phyloP scores from a whole-genome alignment of 2,113 vertebrate species.

The Pagrus major region DNA sequence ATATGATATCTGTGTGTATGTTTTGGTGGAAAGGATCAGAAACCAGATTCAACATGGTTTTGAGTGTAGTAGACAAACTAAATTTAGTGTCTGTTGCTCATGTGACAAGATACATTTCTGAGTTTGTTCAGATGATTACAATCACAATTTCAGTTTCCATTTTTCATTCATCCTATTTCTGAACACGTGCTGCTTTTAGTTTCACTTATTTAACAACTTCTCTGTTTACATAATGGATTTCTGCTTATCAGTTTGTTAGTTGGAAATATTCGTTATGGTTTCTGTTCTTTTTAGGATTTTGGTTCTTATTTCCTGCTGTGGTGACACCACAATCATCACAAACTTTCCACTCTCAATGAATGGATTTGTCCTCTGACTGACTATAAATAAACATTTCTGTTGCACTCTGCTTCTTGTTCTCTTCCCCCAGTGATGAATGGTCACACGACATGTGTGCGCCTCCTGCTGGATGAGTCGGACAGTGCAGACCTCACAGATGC shows the following conservation, averaged over 20 bases:
- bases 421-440: constrained; percentile 91
- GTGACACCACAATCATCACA: background rate
- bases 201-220: background rate
- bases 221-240: background rate
- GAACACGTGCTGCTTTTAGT: background rate
- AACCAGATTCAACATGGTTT: no score
- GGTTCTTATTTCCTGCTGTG: background rate
- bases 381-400: background rate
- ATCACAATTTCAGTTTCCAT: no score
- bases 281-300: background rate
- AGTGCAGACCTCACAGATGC: constrained; percentile 87
- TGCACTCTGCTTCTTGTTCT: background rate
- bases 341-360: background rate
- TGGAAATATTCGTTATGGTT: background rate
- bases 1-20: no score
- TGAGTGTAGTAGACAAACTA: no score
- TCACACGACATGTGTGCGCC: constrained; percentile 92
- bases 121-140: no score
- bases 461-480: constrained; percentile 93
- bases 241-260: no score
- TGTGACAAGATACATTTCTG: no score
- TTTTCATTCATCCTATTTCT: background rate
- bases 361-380: background rate
- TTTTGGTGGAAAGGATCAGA: no score
- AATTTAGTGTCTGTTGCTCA: no score